phyloP scores from a whole-genome alignment of 1,140 invertebrate species.

The Holotrichia oblita region DNA sequence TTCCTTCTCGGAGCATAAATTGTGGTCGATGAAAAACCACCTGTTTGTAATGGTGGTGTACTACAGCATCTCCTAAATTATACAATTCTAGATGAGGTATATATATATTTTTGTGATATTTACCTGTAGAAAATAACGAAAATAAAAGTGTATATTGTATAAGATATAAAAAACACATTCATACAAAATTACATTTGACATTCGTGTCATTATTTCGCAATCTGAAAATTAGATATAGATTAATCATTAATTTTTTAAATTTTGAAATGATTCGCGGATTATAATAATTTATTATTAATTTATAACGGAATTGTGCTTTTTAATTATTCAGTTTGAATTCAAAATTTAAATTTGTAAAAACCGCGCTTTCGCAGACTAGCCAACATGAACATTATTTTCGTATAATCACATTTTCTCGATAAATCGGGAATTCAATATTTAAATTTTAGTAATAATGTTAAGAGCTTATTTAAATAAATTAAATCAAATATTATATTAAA shows the following conservation, averaged over 20 bases:
- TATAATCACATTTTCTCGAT: too few relatives aligned
- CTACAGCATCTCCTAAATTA: constrained; percentile 16
- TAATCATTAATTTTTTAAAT: too few relatives aligned
- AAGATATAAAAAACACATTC: constrained; percentile 23
- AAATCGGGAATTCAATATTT: neutral
- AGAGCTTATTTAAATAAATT: neutral
- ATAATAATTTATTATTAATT: too few relatives aligned
- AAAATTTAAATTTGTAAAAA: too few relatives aligned
- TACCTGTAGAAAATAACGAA: constrained; percentile 6
- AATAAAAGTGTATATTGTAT: constrained; percentile 14
- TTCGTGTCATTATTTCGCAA: constrained; percentile 7
- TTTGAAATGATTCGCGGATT: too few relatives aligned
- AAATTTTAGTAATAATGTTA: neutral
- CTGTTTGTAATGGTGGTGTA: neutral
- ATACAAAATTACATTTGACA: constrained; percentile 21
- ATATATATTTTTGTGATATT: neutral
- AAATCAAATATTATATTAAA: neutral
- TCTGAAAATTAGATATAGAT: neutral
- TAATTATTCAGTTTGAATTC: too few relatives aligned
- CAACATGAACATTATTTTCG: too few relatives aligned
- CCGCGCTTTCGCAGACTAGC: too few relatives aligned
- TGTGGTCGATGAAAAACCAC: neutral
- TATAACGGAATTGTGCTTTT: too few relatives aligned
- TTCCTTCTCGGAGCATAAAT: neutral
- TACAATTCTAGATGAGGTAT: neutral